Evolutionary conservation across 2,797 vertebrate species (phyloP).

Genomic region (Rhynchonycteris naso): DNA sequence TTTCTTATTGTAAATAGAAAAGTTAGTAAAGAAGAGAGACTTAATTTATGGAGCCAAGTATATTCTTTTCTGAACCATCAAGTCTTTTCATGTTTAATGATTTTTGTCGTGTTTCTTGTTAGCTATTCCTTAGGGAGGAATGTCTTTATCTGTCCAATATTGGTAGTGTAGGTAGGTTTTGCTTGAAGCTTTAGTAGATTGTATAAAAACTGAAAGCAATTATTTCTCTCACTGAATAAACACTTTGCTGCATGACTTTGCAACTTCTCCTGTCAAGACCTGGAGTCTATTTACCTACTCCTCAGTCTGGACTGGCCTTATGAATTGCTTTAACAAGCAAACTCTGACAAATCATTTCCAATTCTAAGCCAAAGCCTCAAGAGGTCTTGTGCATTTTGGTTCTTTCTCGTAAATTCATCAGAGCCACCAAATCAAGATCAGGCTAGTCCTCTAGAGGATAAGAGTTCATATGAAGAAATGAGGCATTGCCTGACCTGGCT

Average conservation of each 20-base stretch:
- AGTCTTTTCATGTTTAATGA: background rate
- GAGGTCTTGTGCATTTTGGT: background rate
- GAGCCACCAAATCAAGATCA: background rate
- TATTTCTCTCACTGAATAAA: background rate
- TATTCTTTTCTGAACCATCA: background rate
- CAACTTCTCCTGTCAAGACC: background rate
- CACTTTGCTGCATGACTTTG: background rate
- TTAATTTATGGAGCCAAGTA: background rate
- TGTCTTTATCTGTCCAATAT: background rate
- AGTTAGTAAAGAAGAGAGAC: background rate
- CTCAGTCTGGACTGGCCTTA: background rate
- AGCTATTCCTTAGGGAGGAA: background rate
- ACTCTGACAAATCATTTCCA: background rate
- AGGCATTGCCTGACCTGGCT: too few species aligned
- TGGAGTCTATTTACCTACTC: background rate
- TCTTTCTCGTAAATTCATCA: conserved; percentile 38
- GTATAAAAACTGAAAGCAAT: background rate
- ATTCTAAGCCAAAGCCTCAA: background rate
- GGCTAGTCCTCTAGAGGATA: background rate
- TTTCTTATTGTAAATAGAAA: background rate
- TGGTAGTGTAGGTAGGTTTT: background rate
- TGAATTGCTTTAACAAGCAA: background rate
- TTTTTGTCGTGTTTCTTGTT: background rate
- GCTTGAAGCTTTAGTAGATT: background rate
- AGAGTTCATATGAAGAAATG: background rate